Base-by-base conservation (phyloP, 2,888 invertebrate genomes). In the Urechis unicinctus region DNA sequence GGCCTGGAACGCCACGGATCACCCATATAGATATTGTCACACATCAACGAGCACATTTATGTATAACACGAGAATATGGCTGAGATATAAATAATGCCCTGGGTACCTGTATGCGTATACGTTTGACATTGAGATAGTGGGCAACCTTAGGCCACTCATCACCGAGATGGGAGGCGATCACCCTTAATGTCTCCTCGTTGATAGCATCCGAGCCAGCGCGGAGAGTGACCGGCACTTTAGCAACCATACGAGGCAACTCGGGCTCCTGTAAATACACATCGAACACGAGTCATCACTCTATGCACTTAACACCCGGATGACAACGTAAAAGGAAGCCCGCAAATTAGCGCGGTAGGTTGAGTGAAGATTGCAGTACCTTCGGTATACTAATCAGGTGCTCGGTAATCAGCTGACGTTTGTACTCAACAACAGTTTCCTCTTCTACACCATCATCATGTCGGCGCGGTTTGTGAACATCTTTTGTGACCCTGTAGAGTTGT, bases 71-170 rank as follows among this genome's bases (percentile, higher is more conserved):
- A n/a, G n/a, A n/a, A n/a, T n/a, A n/a, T n/a, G n/a, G n/a, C n/a
- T n/a, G n/a, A n/a, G n/a, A n/a, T n/a, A n/a, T n/a, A 13, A 36
- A 36, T 13, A 36, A 36, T 13, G 9, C 41, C 28, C 26, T n/a
- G n/a, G n/a, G n/a, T n/a, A n/a, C n/a, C n/a, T n/a, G n/a, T 2
- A 73, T 57, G 13, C 74, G 58, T 26, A 69, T 62, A 41, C 65
- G 64, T 45, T 68, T 66, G 5, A 75, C 68, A 47, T 68, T 67
- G 2, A 75, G 65, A 30, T 64, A 63, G 36, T 62, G 58, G 1
- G 71, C 74, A 26, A 75, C 61, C 45, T 57, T 55, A 53, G 59
- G 61, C 74, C 74, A 74, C 52, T 74, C 73, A 25, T 72, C 71
- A 0, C 73, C 72, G 45, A 74, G 64, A n/a, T 69, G 67, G 6